Conservation (phyloP, 2,888 invertebrate species). For the Aphidoletes aphidimyza region DNA sequence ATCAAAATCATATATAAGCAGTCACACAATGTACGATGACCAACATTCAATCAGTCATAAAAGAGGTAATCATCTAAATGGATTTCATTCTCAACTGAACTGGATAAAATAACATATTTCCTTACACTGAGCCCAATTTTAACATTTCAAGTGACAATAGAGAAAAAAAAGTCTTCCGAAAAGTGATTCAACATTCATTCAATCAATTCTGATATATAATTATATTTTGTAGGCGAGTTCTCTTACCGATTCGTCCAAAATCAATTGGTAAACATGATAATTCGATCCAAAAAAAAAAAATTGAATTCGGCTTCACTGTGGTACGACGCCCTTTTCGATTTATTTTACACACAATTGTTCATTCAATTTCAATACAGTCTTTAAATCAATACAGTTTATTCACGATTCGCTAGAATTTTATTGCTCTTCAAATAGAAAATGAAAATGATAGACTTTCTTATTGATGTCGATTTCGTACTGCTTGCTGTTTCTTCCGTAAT, state of each 20-base stretch:
- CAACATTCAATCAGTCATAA: no score
- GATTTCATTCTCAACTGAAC: no score
- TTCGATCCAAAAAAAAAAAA: not conserved
- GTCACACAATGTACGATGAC: no score
- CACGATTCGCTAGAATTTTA: not conserved
- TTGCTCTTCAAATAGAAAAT: not conserved
- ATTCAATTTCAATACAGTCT: not conserved
- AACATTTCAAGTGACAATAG: no score
- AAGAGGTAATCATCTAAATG: no score
- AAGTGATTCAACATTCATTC: not conserved
- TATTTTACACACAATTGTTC: not conserved
- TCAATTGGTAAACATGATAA: constrained; percentile 30
- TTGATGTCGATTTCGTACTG: not conserved
- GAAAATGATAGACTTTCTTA: not conserved
- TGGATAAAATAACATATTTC: no score
- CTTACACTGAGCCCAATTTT: no score
- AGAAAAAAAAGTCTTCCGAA: not conserved
- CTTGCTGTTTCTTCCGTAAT: not conserved
- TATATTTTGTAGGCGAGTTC: constrained; percentile 1
- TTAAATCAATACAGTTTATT: no score
- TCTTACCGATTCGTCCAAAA: constrained; percentile 50
- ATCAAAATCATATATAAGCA: no score
- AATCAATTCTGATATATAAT: constrained; percentile 13
- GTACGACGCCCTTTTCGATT: constrained; percentile 21
- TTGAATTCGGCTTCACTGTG: not conserved